These are phyloP conservation scores for Odontomyia ornata DNA, from an alignment of 2,888 invertebrate species.

Conservation along the genomic window DNA sequence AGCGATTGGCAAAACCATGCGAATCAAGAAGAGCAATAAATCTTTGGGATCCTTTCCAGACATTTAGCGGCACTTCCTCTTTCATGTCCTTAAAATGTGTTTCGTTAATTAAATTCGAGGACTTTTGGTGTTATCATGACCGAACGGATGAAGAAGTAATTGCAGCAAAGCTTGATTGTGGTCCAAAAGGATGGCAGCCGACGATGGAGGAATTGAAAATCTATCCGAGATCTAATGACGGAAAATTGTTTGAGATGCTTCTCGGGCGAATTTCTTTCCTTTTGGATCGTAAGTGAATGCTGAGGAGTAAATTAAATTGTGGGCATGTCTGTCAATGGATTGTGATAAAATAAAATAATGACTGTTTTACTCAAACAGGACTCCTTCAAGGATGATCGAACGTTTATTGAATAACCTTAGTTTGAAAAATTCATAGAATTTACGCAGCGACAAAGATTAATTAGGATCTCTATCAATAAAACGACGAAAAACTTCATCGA, in stretches of 20 bases:
- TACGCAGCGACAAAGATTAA: too few relatives aligned
- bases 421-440: too few relatives aligned
- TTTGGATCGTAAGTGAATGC: too few relatives aligned
- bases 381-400: too few relatives aligned
- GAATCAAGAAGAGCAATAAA: constrained; percentile 24
- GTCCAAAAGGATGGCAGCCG: background rate
- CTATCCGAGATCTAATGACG: background rate
- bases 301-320: too few relatives aligned
- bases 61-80: constrained; percentile 44
- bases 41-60: constrained; percentile 16
- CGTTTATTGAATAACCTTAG: too few relatives aligned
- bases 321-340: too few relatives aligned
- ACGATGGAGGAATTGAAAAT: background rate
- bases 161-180: constrained; percentile 23
- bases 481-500: too few relatives aligned
- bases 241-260: background rate
- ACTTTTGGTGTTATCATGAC: constrained; percentile 29
- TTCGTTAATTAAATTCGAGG: constrained; percentile 45
- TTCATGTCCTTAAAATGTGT: constrained; percentile 40
- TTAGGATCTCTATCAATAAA: too few relatives aligned
- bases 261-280: too few relatives aligned
- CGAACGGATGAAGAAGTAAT: constrained; percentile 31
- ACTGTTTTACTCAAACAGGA: too few relatives aligned
- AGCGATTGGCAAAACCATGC: constrained; percentile 13
- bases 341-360: too few relatives aligned